phyloP scores from a whole-genome alignment of 1,140 invertebrate genomes.

The Platorchestia sp. region DNA sequence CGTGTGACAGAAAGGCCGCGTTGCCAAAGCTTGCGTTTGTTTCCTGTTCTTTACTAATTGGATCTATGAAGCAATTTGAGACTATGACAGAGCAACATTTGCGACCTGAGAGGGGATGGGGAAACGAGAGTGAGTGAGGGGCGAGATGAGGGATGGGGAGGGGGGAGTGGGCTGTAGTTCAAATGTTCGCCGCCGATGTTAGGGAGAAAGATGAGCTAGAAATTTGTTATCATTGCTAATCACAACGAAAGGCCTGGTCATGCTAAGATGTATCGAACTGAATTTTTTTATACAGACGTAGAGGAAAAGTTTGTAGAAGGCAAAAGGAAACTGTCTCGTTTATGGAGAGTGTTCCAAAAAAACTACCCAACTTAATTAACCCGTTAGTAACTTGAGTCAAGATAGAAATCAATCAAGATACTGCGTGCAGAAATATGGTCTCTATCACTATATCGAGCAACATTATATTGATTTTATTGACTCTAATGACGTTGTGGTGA shows the following conservation, averaged over 20 bases:
- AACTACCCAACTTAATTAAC: no score
- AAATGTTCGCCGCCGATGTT: not conserved
- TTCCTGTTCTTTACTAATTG: slow-evolving; percentile 27
- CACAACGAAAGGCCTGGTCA: not conserved
- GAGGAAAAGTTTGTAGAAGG: no score
- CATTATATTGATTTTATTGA: no score
- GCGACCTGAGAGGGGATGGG: not conserved
- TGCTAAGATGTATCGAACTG: not conserved
- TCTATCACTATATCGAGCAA: no score
- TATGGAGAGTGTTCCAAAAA: no score
- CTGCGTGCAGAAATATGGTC: no score
- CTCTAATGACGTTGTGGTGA: no score
- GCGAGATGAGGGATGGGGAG: not conserved
- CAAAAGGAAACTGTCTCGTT: no score
- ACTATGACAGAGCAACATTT: slow-evolving; percentile 41
- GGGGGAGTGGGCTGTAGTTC: not conserved
- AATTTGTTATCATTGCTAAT: not conserved
- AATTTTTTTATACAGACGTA: not conserved
- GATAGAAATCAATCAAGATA: no score
- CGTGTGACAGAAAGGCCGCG: slow-evolving; percentile 1
- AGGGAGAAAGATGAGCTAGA: not conserved
- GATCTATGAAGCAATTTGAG: slow-evolving; percentile 38
- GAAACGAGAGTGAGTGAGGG: not conserved
- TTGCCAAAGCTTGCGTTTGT: slow-evolving; percentile 17
- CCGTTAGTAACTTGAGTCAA: no score